Conservation (phyloP, 2,113 vertebrate genomes). For the Myxocyprinus asiaticus region DNA sequence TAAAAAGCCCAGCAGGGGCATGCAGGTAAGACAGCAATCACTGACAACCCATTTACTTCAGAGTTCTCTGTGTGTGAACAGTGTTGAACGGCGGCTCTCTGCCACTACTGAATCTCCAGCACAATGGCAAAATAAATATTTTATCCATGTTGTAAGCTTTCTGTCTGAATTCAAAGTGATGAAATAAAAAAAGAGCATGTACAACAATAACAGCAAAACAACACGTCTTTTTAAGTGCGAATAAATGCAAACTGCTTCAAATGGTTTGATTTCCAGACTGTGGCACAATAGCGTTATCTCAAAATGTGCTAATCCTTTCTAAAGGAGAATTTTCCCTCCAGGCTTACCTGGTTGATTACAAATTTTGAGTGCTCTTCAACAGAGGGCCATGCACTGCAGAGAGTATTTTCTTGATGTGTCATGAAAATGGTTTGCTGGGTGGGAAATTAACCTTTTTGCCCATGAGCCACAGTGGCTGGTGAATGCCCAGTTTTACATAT, state of each 20-base stretch:
- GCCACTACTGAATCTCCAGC: neutral
- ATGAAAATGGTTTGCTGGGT: neutral
- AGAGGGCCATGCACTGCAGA: neutral
- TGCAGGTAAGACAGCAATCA: conserved; percentile 81
- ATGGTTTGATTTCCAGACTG: neutral
- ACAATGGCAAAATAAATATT: neutral
- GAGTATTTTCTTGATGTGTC: neutral
- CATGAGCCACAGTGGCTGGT: no score
- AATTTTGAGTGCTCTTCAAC: neutral
- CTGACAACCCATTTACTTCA: neutral
- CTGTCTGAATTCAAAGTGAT: no score
- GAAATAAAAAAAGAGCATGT: no score
- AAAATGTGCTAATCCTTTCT: neutral
- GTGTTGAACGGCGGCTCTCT: no score
- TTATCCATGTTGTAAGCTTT: no score
- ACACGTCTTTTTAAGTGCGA: no score
- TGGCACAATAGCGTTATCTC: neutral
- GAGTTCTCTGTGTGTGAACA: neutral
- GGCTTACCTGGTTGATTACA: conserved; percentile 15
- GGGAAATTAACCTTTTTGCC: no score
- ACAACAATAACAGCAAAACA: no score
- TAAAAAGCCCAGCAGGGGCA: conserved; percentile 94
- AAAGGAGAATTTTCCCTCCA: neutral
- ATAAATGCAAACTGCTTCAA: neutral
- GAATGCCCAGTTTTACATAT: no score